These are phyloP conservation scores for Graphium colonna DNA, from an alignment of 2,888 invertebrate species.

Conservation along the genomic window DNA sequence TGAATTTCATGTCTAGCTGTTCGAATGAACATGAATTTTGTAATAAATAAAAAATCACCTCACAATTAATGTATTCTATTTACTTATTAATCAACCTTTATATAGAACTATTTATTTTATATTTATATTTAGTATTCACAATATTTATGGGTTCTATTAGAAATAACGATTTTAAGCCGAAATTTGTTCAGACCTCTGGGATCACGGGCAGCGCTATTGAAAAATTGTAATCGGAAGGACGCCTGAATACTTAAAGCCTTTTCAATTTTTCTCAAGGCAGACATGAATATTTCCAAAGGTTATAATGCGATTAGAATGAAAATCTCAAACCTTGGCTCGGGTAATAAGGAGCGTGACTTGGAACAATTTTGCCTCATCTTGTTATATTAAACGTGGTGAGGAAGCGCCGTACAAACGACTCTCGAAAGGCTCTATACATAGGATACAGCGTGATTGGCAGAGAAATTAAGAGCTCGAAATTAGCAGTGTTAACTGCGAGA, in stretches of 20 bases:
- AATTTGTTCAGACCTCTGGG: background rate
- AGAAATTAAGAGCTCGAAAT: constrained; percentile 2
- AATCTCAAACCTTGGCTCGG: constrained; percentile 55
- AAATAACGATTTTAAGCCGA: background rate
- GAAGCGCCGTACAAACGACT: constrained; percentile 45
- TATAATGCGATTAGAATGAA: constrained; percentile 72
- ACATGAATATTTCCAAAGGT: constrained; percentile 60
- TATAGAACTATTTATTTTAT: too few relatives aligned
- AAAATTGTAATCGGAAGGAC: constrained; percentile 13
- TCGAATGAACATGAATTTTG: too few relatives aligned
- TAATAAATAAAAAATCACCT: too few relatives aligned
- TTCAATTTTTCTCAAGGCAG: constrained; percentile 34
- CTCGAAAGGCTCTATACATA: constrained; percentile 28
- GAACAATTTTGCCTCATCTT: constrained; percentile 63
- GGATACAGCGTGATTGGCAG: background rate
- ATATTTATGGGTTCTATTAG: too few relatives aligned
- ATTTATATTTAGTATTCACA: too few relatives aligned
- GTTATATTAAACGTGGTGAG: constrained; percentile 58
- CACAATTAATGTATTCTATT: too few relatives aligned
- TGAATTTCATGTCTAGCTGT: too few relatives aligned
- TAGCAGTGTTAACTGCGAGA: background rate
- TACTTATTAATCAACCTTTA: too few relatives aligned
- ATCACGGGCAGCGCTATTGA: constrained; percentile 1
- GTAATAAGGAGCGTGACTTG: constrained; percentile 75
- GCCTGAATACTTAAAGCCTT: constrained; percentile 25